These are phyloP conservation scores for Eidolon dupreanum DNA, from an alignment of 2,797 vertebrate species.

Conservation along the genomic window DNA sequence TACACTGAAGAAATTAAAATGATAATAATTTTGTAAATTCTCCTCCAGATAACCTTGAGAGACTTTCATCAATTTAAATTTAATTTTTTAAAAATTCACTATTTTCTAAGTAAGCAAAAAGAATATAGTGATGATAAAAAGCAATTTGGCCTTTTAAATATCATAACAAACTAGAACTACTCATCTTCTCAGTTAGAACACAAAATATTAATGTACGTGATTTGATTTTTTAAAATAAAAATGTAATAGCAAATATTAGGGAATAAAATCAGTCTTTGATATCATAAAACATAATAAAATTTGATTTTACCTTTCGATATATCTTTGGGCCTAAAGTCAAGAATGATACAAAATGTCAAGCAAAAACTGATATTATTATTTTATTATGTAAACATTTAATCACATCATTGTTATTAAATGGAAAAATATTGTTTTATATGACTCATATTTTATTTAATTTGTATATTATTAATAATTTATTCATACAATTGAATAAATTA, in stretches of 20 bases:
- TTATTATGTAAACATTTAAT: not conserved
- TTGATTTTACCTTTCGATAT: not conserved
- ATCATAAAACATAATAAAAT: not conserved
- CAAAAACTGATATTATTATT: not conserved
- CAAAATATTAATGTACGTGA: not conserved
- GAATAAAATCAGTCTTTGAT: not conserved
- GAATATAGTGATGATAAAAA: not conserved
- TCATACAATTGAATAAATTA: not conserved
- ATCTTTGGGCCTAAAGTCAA: not conserved
- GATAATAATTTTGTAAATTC: not conserved
- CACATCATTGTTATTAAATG: not conserved
- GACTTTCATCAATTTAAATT: not conserved
- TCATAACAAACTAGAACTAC: not conserved
- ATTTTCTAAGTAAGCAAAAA: not conserved
- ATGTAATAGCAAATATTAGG: not conserved
- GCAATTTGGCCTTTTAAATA: not conserved
- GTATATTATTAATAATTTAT: not conserved
- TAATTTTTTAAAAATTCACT: not conserved
- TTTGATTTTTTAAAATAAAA: not conserved
- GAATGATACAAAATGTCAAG: not conserved
- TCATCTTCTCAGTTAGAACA: not conserved
- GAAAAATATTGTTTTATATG: not conserved
- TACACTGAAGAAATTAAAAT: not conserved
- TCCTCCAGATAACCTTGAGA: not conserved
- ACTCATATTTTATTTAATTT: too few relatives aligned